These are phyloP conservation scores for Pimephales promelas DNA, from an alignment of 2,113 vertebrate genomes.

Conservation along the genomic window DNA sequence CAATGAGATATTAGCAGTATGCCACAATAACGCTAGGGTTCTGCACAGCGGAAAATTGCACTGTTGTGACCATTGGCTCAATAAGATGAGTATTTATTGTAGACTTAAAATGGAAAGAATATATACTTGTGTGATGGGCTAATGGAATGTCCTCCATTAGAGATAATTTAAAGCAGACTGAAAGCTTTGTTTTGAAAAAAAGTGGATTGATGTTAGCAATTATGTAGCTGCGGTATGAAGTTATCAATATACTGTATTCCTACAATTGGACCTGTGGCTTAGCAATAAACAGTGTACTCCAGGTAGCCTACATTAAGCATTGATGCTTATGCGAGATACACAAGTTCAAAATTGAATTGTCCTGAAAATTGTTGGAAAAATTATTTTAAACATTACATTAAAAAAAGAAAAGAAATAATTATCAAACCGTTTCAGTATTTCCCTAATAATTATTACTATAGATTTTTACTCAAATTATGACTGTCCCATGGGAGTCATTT, in stretches of 20 bases:
- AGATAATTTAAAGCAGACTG: conserved; percentile 24
- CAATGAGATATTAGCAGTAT: conserved; percentile 78
- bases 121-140: conserved; percentile 16
- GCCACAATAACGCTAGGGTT: conserved; percentile 25
- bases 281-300: background rate
- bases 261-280: background rate
- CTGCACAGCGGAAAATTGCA: conserved; percentile 8
- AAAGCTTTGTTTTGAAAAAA: conserved; percentile 22
- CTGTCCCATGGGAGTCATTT: background rate
- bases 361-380: background rate
- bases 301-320: no score
- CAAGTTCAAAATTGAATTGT: background rate
- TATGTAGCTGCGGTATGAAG: conserved; percentile 24
- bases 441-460: background rate
- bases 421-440: background rate
- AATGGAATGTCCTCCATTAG: conserved; percentile 35
- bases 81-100: conserved; percentile 17
- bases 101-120: background rate
- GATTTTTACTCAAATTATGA: background rate
- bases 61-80: conserved; percentile 26
- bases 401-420: background rate
- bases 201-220: conserved; percentile 28
- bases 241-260: background rate
- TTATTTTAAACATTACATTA: background rate
- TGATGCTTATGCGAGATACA: background rate